Percentiles rank a stretch among this genome's conserved stretches.
These are phyloP conservation scores for Aegotheles bennettii DNA, from an alignment of 2,113 vertebrate species.

Conservation along the genomic window DNA sequence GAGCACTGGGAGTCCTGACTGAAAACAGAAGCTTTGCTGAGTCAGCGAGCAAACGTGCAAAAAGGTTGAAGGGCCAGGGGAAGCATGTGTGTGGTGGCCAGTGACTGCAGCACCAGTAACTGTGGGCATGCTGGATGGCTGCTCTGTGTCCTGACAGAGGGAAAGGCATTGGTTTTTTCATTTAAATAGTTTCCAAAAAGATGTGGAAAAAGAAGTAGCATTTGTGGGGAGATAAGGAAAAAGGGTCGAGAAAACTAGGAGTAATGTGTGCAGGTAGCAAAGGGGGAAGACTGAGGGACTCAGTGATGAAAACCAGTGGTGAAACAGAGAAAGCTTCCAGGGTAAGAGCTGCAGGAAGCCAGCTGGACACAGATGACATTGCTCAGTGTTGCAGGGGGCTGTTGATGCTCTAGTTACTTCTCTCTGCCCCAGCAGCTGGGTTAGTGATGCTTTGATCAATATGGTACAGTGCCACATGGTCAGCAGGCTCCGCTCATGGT, in stretches of 20 bases:
- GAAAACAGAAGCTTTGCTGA: background rate
- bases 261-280: background rate
- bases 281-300: background rate
- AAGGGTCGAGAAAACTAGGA: background rate
- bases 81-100: rapidly evolving
- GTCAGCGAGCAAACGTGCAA: rapidly evolving
- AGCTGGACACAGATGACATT: background rate
- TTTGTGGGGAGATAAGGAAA: background rate
- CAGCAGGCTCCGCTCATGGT: background rate
- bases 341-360: background rate
- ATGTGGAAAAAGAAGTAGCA: rapidly evolving
- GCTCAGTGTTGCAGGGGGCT: background rate
- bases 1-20: background rate
- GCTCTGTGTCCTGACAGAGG: background rate
- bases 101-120: no score
- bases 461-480: rapidly evolving
- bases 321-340: background rate
- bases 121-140: background rate
- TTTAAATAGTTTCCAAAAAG: background rate
- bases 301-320: background rate
- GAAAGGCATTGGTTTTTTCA: background rate
- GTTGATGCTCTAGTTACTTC: background rate
- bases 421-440: background rate
- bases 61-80: background rate
- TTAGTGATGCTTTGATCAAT: background rate